These are phyloP conservation scores for Elgonia sp. DNA, from an alignment of 2,888 invertebrate species.

Conservation along the genomic window DNA sequence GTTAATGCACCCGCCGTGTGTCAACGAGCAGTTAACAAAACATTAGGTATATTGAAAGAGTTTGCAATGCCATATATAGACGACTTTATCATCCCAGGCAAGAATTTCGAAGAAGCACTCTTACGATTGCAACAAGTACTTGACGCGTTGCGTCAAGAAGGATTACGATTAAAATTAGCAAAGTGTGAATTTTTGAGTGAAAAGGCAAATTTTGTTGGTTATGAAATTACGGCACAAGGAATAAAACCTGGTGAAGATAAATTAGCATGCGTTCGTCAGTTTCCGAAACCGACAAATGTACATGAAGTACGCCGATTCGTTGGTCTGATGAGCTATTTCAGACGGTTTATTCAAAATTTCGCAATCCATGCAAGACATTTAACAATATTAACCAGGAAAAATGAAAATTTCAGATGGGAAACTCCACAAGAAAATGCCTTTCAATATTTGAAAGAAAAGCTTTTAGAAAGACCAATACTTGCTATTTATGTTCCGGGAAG, in stretches of 20 bases:
- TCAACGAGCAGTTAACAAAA: slow-evolving; percentile 5
- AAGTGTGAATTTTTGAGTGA: slow-evolving; percentile 69
- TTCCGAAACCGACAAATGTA: slow-evolving; percentile 61
- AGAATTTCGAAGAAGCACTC: slow-evolving; percentile 9
- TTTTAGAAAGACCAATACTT: slow-evolving; percentile 35
- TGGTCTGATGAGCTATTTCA: slow-evolving; percentile 38
- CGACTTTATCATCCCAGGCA: slow-evolving; percentile 23
- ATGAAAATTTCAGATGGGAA: slow-evolving; percentile 17
- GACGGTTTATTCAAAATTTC: slow-evolving; percentile 20
- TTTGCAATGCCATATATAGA: slow-evolving; percentile 28
- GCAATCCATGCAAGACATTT: slow-evolving; percentile 14
- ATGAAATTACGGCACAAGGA: slow-evolving; percentile 61
- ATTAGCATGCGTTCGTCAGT: slow-evolving; percentile 64
- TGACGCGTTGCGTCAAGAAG: slow-evolving; percentile 19
- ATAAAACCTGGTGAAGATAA: slow-evolving; percentile 71
- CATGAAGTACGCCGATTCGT: slow-evolving; percentile 63
- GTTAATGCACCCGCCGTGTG: slow-evolving; percentile 36
- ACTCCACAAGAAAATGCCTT: slow-evolving; percentile 22
- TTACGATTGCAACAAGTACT: slow-evolving; percentile 40
- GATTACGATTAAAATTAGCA: slow-evolving; percentile 52
- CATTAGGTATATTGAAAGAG: background rate
- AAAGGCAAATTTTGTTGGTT: slow-evolving; percentile 66
- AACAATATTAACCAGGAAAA: slow-evolving; percentile 22
- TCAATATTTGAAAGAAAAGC: slow-evolving; percentile 16
- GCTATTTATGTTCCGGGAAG: slow-evolving; percentile 21